Base-by-base conservation (phyloP, 2,113 vertebrate species). In the Gulo gulo region DNA sequence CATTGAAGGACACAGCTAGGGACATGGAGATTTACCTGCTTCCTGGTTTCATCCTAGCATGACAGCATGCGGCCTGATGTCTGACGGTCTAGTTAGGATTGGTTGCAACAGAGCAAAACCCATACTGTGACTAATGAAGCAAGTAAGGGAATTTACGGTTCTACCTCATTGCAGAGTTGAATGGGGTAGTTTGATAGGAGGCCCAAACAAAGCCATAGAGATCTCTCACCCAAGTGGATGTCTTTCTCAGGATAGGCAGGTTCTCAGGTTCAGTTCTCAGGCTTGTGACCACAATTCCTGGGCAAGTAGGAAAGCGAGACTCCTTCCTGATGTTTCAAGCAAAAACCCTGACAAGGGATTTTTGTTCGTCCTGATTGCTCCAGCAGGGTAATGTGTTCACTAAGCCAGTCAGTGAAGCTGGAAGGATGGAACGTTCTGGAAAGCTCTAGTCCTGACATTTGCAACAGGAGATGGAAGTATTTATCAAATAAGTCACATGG, bases 31-130 rank as follows among this genome's bases (percentile, higher is more conserved):
- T 73, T 61, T 26, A 16, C 15, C 15, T 59, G 91, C 7, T 23
- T 80, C 39, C 50, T 16, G 3, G 23, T 69, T 65, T 93, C 13
- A 45, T 59, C 23, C 73, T 21, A 0, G 26, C 15, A 31, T 23
- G 2, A 0, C 20, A n/a, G 0, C 6, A 2, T 2, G 1, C 20
- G 10, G 16, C 63, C 34, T 39, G 10, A 36, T 26, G 45, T 45
- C 15, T 85, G 4, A 13, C 7, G 24, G n/a, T 55, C 7, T 55
- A 15, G 20, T 61, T 34, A 67, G 63, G n/a, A 36, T 63, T 34
- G 5, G 8, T 34, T 76, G 42, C 26, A 74, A 39, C 0, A 63
- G 71, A 52, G 42, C 12, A 36, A 76, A 73, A 34, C 34, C 42
- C 42, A 63, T 52, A 39, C n/a, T 63, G 42, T 39, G 65, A 74